These are phyloP conservation scores for Bursaphelenchus mucronatus DNA, from an alignment of 1,140 invertebrate genomes.

Conservation along the genomic window DNA sequence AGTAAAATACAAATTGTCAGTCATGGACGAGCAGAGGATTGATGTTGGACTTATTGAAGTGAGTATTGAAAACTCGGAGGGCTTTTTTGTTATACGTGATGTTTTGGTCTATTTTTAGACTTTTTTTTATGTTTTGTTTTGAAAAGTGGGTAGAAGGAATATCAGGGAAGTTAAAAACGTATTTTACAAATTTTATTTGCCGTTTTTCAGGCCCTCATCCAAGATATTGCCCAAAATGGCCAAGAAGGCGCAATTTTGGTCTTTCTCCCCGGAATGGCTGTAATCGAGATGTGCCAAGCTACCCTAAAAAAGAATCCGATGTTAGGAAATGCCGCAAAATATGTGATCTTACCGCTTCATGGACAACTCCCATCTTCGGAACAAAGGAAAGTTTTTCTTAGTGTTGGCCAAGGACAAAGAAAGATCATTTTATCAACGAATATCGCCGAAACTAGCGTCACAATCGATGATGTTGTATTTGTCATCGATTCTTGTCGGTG, in stretches of 20 bases:
- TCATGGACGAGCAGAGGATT: slow-evolving; percentile 53
- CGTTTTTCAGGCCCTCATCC: slow-evolving; percentile 20
- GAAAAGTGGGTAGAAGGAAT: too few species aligned
- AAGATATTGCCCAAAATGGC: slow-evolving; percentile 49
- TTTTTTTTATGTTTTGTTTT: too few species aligned
- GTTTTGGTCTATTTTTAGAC: too few species aligned
- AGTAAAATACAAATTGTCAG: slow-evolving; percentile 38
- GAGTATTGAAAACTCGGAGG: neutral
- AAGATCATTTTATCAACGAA: slow-evolving; percentile 81
- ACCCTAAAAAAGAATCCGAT: slow-evolving; percentile 46
- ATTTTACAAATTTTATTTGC: too few species aligned
- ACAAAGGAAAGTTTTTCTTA: slow-evolving; percentile 74
- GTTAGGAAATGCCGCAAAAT: slow-evolving; percentile 62
- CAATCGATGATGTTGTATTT: slow-evolving; percentile 82
- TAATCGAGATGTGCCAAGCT: slow-evolving; percentile 69
- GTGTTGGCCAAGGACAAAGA: slow-evolving; percentile 67
- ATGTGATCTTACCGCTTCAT: slow-evolving; percentile 53
- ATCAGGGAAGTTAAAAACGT: too few species aligned
- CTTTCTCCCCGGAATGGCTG: slow-evolving; percentile 87
- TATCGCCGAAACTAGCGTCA: slow-evolving; percentile 87
- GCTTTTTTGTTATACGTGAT: too few species aligned
- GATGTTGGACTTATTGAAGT: slow-evolving; percentile 55
- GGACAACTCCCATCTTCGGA: slow-evolving; percentile 65
- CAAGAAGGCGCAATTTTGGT: slow-evolving; percentile 74
- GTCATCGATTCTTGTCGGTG: slow-evolving; percentile 81